These are phyloP conservation scores for Beroe ovata DNA, from an alignment of 37 sponge, comb jelly and placozoan species.

Conservation along the genomic window DNA sequence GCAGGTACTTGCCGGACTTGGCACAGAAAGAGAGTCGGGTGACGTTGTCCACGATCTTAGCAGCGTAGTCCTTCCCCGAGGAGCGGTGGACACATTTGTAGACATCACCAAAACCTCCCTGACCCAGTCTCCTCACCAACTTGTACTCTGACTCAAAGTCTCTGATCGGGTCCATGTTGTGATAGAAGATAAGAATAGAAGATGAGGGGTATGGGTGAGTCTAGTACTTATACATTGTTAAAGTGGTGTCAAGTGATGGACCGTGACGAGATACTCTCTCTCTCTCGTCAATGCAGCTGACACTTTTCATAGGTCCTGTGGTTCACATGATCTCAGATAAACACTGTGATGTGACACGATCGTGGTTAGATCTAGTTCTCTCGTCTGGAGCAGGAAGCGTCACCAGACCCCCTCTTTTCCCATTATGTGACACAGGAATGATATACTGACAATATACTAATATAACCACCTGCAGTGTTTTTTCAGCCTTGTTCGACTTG, in stretches of 20 bases:
- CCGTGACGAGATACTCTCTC: background rate
- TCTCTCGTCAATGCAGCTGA: background rate
- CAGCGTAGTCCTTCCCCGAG: conserved; percentile 15
- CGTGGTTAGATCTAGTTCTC: too few species aligned
- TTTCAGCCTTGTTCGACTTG: too few species aligned
- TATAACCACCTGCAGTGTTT: too few species aligned
- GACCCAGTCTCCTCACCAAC: conserved; percentile 5
- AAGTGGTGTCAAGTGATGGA: background rate
- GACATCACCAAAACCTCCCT: conserved; percentile 21
- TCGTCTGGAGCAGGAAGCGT: too few species aligned
- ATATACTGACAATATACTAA: too few species aligned
- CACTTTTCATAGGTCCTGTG: too few species aligned
- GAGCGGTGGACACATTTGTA: conserved; percentile 36
- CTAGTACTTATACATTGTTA: background rate
- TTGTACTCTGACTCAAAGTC: conserved; percentile 1
- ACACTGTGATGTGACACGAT: too few species aligned
- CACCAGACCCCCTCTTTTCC: too few species aligned
- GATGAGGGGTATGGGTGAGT: background rate
- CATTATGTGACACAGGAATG: too few species aligned
- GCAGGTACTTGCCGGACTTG: background rate
- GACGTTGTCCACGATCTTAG: background rate
- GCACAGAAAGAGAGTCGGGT: conserved; percentile 1
- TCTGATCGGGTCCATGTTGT: background rate
- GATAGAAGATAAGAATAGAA: too few species aligned
- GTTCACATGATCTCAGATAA: too few species aligned